Conservation (phyloP, 2,113 vertebrate species). For the Struthidea cinerea region DNA sequence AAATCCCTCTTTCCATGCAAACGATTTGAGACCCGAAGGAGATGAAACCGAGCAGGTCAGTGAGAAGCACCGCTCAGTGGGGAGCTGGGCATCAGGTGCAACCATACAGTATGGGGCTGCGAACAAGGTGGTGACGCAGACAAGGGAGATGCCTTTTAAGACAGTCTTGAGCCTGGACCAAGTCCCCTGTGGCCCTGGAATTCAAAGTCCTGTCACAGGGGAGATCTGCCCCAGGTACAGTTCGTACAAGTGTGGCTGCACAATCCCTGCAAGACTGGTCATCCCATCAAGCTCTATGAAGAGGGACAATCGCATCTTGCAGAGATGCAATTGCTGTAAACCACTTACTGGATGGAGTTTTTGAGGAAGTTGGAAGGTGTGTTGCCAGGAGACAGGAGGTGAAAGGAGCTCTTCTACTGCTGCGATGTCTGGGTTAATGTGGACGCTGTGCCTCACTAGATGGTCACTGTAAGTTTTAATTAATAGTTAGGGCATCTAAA, state of each 20-base stretch:
- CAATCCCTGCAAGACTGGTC: accelerated
- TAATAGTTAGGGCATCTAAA: not conserved
- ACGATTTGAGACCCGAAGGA: not conserved
- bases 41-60: accelerated
- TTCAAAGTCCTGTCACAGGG: accelerated
- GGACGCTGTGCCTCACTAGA: not conserved
- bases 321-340: not conserved
- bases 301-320: not conserved
- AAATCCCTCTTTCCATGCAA: not conserved
- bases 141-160: not conserved
- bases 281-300: not conserved
- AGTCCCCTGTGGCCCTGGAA: not conserved
- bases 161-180: not conserved
- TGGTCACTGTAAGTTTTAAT: not conserved
- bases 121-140: not conserved
- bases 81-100: not conserved
- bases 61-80: accelerated
- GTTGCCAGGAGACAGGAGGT: not conserved
- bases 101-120: not conserved
- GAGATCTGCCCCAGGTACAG: not conserved
- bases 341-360: not conserved
- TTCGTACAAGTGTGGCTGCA: accelerated
- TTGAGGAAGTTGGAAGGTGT: not conserved
- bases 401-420: not conserved
- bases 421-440: not conserved